phyloP scores from a whole-genome alignment of 2,888 invertebrate genomes.

The Philonicus albiceps region DNA sequence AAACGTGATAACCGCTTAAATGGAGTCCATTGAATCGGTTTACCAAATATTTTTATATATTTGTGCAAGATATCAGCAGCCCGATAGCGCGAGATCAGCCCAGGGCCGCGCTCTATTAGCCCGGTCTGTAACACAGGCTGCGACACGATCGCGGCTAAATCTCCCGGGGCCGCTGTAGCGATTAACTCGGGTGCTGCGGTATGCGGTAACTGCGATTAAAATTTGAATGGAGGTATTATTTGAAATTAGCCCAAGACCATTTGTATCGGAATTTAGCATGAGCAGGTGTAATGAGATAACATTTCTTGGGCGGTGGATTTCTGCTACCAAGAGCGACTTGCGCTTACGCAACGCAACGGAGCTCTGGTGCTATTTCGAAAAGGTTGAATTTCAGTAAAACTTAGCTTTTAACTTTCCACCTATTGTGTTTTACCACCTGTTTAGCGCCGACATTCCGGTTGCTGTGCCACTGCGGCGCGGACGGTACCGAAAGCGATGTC shows the following conservation, averaged over 20 bases:
- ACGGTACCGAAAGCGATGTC: not conserved
- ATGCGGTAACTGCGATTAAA: slow-evolving; percentile 17
- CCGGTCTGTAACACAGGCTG: not conserved
- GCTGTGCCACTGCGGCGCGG: not conserved
- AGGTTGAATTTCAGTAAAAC: not conserved
- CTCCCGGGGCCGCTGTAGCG: not conserved
- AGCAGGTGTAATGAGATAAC: slow-evolving; percentile 34
- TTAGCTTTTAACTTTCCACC: not conserved
- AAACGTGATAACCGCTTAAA: slow-evolving; percentile 30
- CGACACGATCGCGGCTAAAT: slow-evolving; percentile 17
- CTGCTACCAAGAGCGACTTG: not conserved
- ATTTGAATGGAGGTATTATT: slow-evolving; percentile 24
- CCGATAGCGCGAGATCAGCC: not conserved
- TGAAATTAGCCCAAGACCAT: slow-evolving; percentile 14
- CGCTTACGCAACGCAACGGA: not conserved
- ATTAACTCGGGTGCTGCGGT: not conserved
- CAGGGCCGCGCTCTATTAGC: not conserved
- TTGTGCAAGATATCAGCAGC: not conserved
- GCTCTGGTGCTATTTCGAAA: not conserved
- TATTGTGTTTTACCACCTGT: slow-evolving; percentile 14
- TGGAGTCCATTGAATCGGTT: slow-evolving; percentile 12
- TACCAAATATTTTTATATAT: slow-evolving; percentile 16
- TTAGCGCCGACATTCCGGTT: not conserved
- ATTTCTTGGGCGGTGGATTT: not conserved
- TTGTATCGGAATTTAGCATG: slow-evolving; percentile 11